phyloP scores from a whole-genome alignment of 2,888 invertebrate genomes.

The Acrobasis suavella region DNA sequence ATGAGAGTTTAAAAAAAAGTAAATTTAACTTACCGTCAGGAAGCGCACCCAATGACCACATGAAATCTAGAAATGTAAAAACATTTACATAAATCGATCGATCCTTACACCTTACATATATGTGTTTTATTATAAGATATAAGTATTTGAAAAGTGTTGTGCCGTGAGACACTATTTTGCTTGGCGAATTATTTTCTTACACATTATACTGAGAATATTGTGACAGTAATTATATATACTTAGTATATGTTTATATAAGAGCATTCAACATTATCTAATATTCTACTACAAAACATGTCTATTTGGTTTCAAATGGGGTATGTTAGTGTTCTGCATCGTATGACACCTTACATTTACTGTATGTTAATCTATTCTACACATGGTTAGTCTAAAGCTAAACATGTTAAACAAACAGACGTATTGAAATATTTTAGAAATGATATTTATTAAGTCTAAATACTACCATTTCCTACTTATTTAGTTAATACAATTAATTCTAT shows the following conservation, averaged over 20 bases:
- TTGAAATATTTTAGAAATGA: constrained; percentile 78
- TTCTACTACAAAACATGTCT: constrained; percentile 64
- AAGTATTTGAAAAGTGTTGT: constrained; percentile 58
- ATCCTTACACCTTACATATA: constrained; percentile 74
- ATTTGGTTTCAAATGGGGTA: constrained; percentile 66
- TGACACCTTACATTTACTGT: constrained; percentile 49
- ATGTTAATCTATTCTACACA: constrained; percentile 79
- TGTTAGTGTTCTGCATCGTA: constrained; percentile 63
- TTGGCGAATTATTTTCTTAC: constrained; percentile 71
- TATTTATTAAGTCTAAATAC: constrained; percentile 77
- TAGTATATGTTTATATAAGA: constrained; percentile 58
- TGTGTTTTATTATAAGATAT: constrained; percentile 49
- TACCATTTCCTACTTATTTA: constrained; percentile 71
- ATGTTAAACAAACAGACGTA: constrained; percentile 82
- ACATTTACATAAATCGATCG: constrained; percentile 82
- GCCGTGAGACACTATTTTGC: constrained; percentile 82
- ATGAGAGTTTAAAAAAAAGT: constrained; percentile 66
- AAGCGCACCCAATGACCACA: constrained; percentile 99
- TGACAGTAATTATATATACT: constrained; percentile 50
- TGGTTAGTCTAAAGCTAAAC: constrained; percentile 81
- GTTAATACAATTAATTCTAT: constrained; percentile 79
- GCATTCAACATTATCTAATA: constrained; percentile 61
- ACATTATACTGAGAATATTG: constrained; percentile 52
- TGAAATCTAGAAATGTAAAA: constrained; percentile 95
- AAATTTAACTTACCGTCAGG: constrained; percentile 93